Conservation (phyloP, 1,140 invertebrate genomes). For the Uloborus diversus region DNA sequence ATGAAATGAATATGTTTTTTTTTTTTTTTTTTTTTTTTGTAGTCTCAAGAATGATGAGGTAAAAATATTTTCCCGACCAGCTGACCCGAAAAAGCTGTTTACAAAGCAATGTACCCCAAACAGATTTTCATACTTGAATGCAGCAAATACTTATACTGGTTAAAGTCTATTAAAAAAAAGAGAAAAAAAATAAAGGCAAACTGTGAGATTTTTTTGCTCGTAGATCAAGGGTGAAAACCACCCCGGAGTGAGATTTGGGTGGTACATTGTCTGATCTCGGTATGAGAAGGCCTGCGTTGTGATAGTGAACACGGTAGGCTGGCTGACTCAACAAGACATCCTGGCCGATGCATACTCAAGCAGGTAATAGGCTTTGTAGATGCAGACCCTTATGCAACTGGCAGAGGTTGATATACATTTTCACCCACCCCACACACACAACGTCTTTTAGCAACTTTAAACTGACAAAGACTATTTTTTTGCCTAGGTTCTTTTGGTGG, state of each 20-base stretch:
- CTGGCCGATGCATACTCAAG: constrained; percentile 13
- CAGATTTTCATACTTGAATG: neutral
- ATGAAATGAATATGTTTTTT: no score
- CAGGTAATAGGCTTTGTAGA: constrained; percentile 41
- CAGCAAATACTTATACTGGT: no score
- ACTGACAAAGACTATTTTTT: constrained; percentile 53
- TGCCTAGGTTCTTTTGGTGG: constrained; percentile 19
- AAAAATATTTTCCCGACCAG: no score
- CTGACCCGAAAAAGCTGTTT: no score
- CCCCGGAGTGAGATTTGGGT: constrained; percentile 40
- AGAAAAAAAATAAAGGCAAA: no score
- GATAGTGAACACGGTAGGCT: constrained; percentile 10
- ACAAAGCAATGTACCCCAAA: neutral
- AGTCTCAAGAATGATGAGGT: no score
- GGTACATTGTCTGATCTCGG: constrained; percentile 16
- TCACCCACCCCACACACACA: neutral
- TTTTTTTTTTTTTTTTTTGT: no score
- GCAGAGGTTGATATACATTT: constrained; percentile 29
- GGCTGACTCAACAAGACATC: neutral
- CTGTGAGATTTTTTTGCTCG: no score
- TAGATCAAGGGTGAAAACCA: constrained; percentile 44
- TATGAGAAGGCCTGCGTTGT: constrained; percentile 11
- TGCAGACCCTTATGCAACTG: constrained; percentile 43
- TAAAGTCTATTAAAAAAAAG: no score
- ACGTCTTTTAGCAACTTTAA: constrained; percentile 50